Evolutionary conservation across 2,113 vertebrate species (phyloP), one percentile per base, ranked within the genome.

Genomic region (Lontra canadensis): DNA sequence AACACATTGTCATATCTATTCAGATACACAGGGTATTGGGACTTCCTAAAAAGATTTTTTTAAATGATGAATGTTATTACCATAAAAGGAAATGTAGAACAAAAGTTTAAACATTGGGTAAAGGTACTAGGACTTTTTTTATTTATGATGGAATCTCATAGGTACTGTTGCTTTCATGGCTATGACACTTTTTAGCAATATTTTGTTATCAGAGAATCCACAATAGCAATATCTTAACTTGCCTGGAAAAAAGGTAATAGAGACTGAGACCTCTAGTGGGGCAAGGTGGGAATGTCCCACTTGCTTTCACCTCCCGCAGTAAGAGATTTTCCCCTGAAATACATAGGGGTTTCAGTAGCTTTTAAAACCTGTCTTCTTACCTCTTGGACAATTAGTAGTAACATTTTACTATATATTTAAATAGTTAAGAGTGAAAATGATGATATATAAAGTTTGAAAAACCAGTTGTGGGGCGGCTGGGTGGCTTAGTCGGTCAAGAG

Each of bases 211-310:
- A 85, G 55, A 49, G 9, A 1, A 59, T 57, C 15, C 13, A n/a
- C 4, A 47, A 4, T 39, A 90, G 25, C 10, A 76, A 4, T 82
- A 59, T 78, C 15, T 95, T 34, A 80, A 10, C 49, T 63, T 69
- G 59, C 39, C 59, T 49, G 61, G 31, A 18, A 42, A 39, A 65
- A 65, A 78, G n/a, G 29, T 1, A 21, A 7, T 55, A 47, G 25
- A 80, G n/a, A 80, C 36, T 80, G 97, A 96, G 96, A 94, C 97
- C 97, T 94, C 98, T 97, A 93, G 96, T 96, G 95, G 98, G 39
- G 6, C 4, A 25, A 90, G 52, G 1, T 73, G 49, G 39, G 67
- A 96, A 96, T 96, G 57, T 59, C 71, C 4, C 67, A 26, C 12
- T 65, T 7, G 9, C 26, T 88, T 67, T 25, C 73, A 49, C 1